Evolutionary conservation across 1,140 invertebrate species (phyloP).

Genomic region (Neodiprion fabricii): DNA sequence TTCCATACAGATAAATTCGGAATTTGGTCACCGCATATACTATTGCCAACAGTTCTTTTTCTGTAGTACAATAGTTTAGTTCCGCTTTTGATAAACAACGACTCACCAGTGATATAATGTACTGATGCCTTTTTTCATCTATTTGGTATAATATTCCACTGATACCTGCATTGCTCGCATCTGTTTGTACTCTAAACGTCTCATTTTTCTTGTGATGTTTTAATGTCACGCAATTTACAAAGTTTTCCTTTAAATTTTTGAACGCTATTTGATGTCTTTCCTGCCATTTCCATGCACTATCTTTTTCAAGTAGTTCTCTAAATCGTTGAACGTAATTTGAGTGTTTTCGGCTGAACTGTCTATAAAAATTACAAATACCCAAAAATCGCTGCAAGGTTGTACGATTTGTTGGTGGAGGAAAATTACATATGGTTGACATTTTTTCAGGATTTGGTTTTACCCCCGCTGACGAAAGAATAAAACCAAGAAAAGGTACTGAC

Average conservation of each 20-base stretch:
- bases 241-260: not conserved
- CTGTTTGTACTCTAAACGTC: conserved; percentile 9
- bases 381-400: conserved; percentile 47
- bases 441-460: conserved; percentile 43
- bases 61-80: conserved; percentile 13
- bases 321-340: conserved; percentile 29
- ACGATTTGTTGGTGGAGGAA: conserved; percentile 39
- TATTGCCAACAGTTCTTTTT: conserved; percentile 20
- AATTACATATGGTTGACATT: conserved; percentile 40
- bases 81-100: conserved; percentile 5
- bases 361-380: conserved; percentile 46
- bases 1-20: not conserved
- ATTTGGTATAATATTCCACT: not conserved
- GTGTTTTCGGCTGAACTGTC: conserved; percentile 40
- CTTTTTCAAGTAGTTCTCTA: conserved; percentile 29
- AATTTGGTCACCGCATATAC: conserved; percentile 13
- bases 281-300: not conserved
- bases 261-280: not conserved
- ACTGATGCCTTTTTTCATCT: not conserved
- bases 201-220: conserved; percentile 8
- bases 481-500: conserved; percentile 32
- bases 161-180: conserved; percentile 10
- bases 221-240: conserved; percentile 17
- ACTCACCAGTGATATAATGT: conserved; percentile 13
- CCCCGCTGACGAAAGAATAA: conserved; percentile 32